phyloP scores from a whole-genome alignment of 1,140 invertebrate species.

The Amyelois transitella region DNA sequence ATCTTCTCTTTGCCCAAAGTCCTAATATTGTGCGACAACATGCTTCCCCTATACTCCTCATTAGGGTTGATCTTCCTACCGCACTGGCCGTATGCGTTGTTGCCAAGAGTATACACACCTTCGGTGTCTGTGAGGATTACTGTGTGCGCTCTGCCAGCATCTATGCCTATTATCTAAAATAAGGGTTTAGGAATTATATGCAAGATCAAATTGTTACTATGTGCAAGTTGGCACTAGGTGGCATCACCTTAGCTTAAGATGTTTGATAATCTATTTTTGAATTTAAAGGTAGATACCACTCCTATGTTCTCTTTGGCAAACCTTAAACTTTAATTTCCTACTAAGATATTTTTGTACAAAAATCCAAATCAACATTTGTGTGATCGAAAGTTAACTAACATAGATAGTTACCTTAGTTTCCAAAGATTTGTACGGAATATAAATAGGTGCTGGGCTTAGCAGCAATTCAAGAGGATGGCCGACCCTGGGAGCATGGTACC shows the following conservation, averaged over 20 bases:
- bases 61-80: slow-evolving; percentile 86
- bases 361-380: too few species aligned
- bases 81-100: slow-evolving; percentile 96
- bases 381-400: neutral
- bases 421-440: slow-evolving; percentile 79
- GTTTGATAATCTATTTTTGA: neutral
- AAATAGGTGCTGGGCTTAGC: slow-evolving; percentile 84
- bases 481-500: slow-evolving; percentile 79
- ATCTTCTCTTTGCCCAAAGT: slow-evolving; percentile 79
- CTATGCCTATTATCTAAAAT: slow-evolving; percentile 72
- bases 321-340: too few species aligned
- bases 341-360: too few species aligned
- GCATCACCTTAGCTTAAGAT: too few species aligned
- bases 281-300: too few species aligned
- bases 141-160: slow-evolving; percentile 91
- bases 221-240: too few species aligned
- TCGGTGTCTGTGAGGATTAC: slow-evolving; percentile 86
- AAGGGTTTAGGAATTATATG: too few species aligned
- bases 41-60: slow-evolving; percentile 83
- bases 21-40: slow-evolving; percentile 79
- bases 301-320: too few species aligned
- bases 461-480: slow-evolving; percentile 83
- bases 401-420: slow-evolving; percentile 42
- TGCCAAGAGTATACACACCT: slow-evolving; percentile 89
- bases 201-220: too few species aligned